These are phyloP conservation scores for Ennomos erosarius DNA, from an alignment of 2,888 invertebrate genomes.

Conservation along the genomic window DNA sequence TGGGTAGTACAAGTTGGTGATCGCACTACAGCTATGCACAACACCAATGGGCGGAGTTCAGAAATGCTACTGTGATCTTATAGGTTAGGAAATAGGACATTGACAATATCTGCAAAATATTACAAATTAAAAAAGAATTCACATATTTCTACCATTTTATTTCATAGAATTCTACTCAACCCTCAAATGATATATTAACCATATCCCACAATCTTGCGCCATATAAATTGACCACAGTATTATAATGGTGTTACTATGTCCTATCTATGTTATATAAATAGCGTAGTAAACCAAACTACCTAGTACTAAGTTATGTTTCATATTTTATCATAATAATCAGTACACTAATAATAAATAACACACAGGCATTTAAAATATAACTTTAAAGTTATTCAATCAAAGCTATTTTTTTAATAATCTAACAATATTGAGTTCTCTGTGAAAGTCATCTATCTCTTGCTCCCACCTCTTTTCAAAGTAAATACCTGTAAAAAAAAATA, in stretches of 20 bases:
- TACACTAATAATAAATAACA: no score
- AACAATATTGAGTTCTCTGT: conserved; percentile 91
- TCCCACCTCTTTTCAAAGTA: conserved; percentile 98
- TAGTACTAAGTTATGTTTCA: no score
- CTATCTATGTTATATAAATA: no score
- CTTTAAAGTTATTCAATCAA: no score
- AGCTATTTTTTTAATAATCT: conserved; percentile 68
- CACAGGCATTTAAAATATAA: no score
- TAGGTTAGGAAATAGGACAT: conserved; percentile 20
- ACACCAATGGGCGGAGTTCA: conserved; percentile 71
- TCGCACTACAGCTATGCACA: conserved; percentile 66
- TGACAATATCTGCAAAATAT: conserved; percentile 18
- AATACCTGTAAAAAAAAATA: conserved; percentile 71
- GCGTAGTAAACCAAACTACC: no score
- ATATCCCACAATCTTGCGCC: no score
- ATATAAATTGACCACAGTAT: no score
- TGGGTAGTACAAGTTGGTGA: conserved; percentile 88
- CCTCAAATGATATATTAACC: no score
- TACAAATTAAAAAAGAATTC: conserved; percentile 16
- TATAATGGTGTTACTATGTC: no score
- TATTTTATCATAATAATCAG: no score
- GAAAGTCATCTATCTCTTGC: conserved; percentile 91
- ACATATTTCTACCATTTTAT: conserved; percentile 9
- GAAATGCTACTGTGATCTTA: conserved; percentile 76
- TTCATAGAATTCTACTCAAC: not conserved